Base-by-base conservation (phyloP, 1,140 invertebrate genomes). In the Bradysia coprophila region DNA sequence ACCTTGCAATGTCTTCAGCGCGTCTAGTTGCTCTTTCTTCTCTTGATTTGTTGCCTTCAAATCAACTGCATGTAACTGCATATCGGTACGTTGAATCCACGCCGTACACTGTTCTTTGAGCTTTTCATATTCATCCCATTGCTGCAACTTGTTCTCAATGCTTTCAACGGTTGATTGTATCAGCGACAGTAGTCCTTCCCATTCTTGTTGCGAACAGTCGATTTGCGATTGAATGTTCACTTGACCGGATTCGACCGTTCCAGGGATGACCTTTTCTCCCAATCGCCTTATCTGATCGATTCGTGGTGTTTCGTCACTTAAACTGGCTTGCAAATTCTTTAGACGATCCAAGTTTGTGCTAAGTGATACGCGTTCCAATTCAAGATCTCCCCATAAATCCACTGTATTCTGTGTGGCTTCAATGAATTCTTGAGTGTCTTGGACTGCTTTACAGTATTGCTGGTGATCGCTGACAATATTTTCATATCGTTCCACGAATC, bases 121-220 rank as follows among this genome's bases (percentile, higher is more conserved):
- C n/a, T 68, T 67, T 57, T 96, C 90, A 64, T 89, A 94, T 52
- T 92, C 86, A 43, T 76, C 75, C 90, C 90, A 94, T 51, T 85
- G 82, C 49, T 87, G 78, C 3, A 93, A 65, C 54, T 90, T 89
- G 18, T 67, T 72, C 59, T 90, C 81, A 21, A 91, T 56, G 0
- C 67, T 65, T 48, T 83, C 78, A 42, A 89, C 82, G 1, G 79
- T 82, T 3, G 77, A 75, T 51, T 74, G 75, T 4, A 88, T 73
- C 16, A 77, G 67, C 0, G 83, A 81, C 0, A 81, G 60, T 1
- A 90, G 60, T n/a, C 76, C 72, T 62, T 90, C 79, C 85, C 86
- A 92, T 63, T 91, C 85, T 59, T 89, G 84, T 53, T 87, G 82
- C 0, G 82, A 85, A 0, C 76, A 75, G 55, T 90, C 85, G 15